Evolutionary conservation across 1,140 invertebrate genomes (phyloP), one percentile per base, ranked within the genome.

Genomic region (Leptinotarsa undecemlineata): DNA sequence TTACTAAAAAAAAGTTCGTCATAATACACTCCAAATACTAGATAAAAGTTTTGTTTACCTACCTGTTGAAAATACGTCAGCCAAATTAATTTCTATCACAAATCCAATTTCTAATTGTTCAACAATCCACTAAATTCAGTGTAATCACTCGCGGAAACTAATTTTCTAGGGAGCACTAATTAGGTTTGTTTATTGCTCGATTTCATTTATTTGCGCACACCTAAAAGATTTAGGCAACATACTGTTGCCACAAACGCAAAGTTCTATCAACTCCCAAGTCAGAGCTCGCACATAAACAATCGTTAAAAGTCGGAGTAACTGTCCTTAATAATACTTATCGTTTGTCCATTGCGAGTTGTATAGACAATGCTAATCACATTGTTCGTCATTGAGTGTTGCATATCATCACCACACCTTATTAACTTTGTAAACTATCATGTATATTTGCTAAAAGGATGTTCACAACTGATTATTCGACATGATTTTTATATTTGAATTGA

Each of bases 171-270:
- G 51, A 8, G 4, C 51, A 57, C 51, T 57, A n/a, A 57, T 57
- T 15, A 57, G 51, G 17, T 57, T 57, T 57, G 51, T 57, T n/a
- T n/a, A 57, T 19, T 57, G 51, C 3, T 57, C 51, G n/a, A 57
- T n/a, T 57, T 57, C 51, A 57, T 57, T 57, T 57, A 57, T 57
- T 57, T 57, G 51, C 51, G 14, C 51, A 57, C 51, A 57, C 17
- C 15, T 15, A 42, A 57, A 57, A 0, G 6, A 57, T 57, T 57
- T 57, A 57, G 51, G 51, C 51, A 57, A 57, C 51, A 57, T 57
- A 57, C 51, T 57, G 51, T 19, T 57, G 51, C 51, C 51, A 57
- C 51, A 57, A 57, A 57, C 33, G 33, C 33, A 42, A 33, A 33
- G 51, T 57, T 17, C 51, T 57, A 15, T 57, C 51, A 57, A 42